Base-by-base conservation (phyloP, 2,888 invertebrate species). In the Strigamia transsilvanica region DNA sequence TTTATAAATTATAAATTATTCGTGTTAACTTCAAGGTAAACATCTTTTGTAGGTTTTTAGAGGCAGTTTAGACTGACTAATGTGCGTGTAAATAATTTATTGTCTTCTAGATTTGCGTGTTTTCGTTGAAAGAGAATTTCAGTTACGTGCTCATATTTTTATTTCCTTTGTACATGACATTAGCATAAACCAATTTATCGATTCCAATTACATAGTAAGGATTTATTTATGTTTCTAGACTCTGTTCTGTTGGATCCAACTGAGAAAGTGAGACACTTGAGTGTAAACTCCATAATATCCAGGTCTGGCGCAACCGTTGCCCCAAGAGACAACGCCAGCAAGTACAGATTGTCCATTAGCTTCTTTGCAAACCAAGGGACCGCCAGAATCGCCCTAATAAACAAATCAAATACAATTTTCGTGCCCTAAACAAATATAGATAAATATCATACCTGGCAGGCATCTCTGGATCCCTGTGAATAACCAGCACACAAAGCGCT, bases 331-430 rank as follows among this genome's bases (percentile, higher is more conserved):
- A 18, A 80, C 46, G 5, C 80, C 80, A 21, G 80, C 80, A 9
- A 80, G 27, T 7, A 46, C 41, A 12, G 0, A 41, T 42, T 42
- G 34, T 5, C 80, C 80, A 21, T 80, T 42, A 10, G n/a, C 13
- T 41, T 46, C 13, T 9, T 38, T 6, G 27, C 80, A 80, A 46
- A 46, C 80, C 18, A 80, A 46, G 2, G 80, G 80, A 15, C 80
- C 80, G 42, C 80, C 80, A 18, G 80, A 80, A 46, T 80, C 80
- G n/a, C 80, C 80, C 80, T 80, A 46, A 46, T 18, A 18, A 18
- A 7, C 32, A 78, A n/a, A n/a, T 23, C 4, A 78, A 78, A 80
- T 9, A 46, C 7, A 38, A 18, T 6, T 27, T 18, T 18, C 1
- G n/a, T 46, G 18, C 18, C 10, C 18, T 13, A 21, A 41, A 41